Evolutionary conservation across 2,113 vertebrate species (phyloP).

Genomic region (Phalacrocorax pelagicus): DNA sequence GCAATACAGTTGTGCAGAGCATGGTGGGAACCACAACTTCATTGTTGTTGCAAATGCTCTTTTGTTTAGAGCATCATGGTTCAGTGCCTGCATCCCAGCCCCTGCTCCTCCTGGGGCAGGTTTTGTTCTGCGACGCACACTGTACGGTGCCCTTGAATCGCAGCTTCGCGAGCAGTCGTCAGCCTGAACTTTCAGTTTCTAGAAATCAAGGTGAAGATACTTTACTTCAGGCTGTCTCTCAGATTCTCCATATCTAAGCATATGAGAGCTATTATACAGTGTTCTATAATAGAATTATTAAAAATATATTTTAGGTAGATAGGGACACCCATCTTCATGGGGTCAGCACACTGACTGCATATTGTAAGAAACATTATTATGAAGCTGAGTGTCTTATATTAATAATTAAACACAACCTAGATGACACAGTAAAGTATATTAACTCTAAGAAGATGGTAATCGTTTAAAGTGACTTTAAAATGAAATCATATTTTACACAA

Average conservation of each 20-base stretch:
- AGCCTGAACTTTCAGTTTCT: background rate
- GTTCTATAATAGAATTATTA: background rate
- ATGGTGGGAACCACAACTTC: slow-evolving; percentile 17
- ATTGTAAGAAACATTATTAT: background rate
- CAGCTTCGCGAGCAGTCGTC: background rate
- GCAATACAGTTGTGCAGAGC: background rate
- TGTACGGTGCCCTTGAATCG: fast-evolving
- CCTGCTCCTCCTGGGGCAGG: background rate
- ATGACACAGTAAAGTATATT: background rate
- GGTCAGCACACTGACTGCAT: background rate
- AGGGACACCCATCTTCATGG: background rate
- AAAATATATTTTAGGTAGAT: background rate
- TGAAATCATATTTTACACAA: background rate
- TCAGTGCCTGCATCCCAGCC: background rate
- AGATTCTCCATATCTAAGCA: background rate
- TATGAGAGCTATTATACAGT: background rate
- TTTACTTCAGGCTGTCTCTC: background rate
- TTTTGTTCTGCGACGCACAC: background rate
- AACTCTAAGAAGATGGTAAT: background rate
- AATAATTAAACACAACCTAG: background rate
- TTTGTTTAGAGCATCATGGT: slow-evolving; percentile 56
- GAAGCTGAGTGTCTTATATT: background rate
- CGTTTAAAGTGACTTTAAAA: background rate
- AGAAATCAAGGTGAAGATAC: background rate
- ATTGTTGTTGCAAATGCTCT: slow-evolving; percentile 55